Percentiles rank a stretch among this genome's conserved stretches.
These are phyloP conservation scores for Drosophila fulvimacula DNA, from an alignment of 2,888 invertebrate species.

Conservation along the genomic window DNA sequence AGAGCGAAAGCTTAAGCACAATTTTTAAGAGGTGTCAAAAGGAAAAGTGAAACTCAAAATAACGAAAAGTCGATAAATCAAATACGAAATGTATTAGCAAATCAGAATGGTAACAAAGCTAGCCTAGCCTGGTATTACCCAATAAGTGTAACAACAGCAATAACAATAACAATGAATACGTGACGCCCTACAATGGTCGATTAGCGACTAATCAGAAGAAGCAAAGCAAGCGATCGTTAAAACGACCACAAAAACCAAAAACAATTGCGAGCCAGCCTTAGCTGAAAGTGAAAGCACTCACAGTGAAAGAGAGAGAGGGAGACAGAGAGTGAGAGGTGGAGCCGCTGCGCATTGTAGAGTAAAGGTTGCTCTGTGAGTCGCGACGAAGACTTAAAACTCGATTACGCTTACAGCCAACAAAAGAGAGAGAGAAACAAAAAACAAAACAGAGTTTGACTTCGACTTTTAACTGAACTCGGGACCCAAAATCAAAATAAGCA, in stretches of 20 bases:
- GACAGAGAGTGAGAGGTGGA: conserved; percentile 23
- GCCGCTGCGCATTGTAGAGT: conserved; percentile 22
- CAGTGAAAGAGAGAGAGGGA: conserved; percentile 18
- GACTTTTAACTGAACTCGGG: conserved; percentile 28
- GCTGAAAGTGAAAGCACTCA: conserved; percentile 79
- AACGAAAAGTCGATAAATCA: conserved; percentile 42
- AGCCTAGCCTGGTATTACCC: conserved; percentile 36
- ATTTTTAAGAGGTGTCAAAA: conserved; percentile 64
- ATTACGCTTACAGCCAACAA: conserved; percentile 48
- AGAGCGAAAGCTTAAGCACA: conserved; percentile 64
- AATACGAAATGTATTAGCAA: conserved; percentile 28
- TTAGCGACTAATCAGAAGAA: conserved; percentile 61
- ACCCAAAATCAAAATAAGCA: conserved; percentile 8
- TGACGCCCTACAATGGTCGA: conserved; percentile 48
- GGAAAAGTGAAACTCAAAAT: conserved; percentile 67
- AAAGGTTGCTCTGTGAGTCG: conserved; percentile 57
- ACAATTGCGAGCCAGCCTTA: conserved; percentile 64
- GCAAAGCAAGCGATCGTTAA: conserved; percentile 50
- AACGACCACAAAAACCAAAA: conserved; percentile 51
- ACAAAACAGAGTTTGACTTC: conserved; percentile 21
- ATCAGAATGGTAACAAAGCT: conserved; percentile 41
- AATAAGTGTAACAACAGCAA: conserved; percentile 40
- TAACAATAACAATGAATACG: conserved; percentile 11
- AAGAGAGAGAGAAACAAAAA: conserved; percentile 39
- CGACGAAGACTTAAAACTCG: conserved; percentile 45